A percentile compares a stretch with the other conserved stretches of the same genome.
phyloP scores from a whole-genome alignment of 2,888 invertebrate species.

The Sericinus montela region DNA sequence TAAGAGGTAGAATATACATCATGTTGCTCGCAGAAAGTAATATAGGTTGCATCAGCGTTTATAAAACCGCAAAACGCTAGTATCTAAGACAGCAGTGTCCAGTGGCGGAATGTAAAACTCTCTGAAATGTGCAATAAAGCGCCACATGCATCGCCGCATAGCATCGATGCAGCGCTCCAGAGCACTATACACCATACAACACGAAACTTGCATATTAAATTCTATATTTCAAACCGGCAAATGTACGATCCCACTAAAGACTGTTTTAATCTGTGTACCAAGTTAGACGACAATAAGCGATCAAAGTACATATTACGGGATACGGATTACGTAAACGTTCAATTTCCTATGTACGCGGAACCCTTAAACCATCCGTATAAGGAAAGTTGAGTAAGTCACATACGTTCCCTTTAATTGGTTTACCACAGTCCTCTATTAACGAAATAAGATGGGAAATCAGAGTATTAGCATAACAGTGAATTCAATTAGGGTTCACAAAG shows the following conservation, averaged over 20 bases:
- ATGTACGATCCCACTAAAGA: conserved; percentile 19
- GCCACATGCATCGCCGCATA: conserved; percentile 47
- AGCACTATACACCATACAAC: conserved; percentile 21
- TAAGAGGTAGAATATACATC: conserved; percentile 27
- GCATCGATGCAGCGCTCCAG: conserved; percentile 30
- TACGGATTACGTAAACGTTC: conserved; percentile 44
- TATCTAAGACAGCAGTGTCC: conserved; percentile 50
- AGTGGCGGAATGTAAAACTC: conserved; percentile 53
- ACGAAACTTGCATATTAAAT: conserved; percentile 32
- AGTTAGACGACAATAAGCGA: conserved; percentile 31
- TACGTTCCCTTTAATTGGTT: conserved; percentile 76
- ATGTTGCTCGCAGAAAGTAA: conserved; percentile 50
- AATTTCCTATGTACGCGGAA: conserved; percentile 49
- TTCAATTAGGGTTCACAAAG: conserved; percentile 78
- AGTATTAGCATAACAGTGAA: conserved; percentile 79
- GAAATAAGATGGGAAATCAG: conserved; percentile 79
- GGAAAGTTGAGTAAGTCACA: conserved; percentile 73
- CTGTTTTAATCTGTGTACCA: conserved; percentile 29
- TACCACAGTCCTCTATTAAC: conserved; percentile 77
- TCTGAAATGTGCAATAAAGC: conserved; percentile 57
- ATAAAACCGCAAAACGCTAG: conserved; percentile 61
- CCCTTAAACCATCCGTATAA: conserved; percentile 62
- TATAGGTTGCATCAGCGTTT: conserved; percentile 56
- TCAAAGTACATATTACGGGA: conserved; percentile 21
- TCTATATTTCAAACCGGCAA: conserved; percentile 32